A percentile compares a stretch with the other conserved stretches of the same genome.
Conservation (phyloP, 2,797 vertebrate genomes). For the Melanotaenia nigrans region DNA sequence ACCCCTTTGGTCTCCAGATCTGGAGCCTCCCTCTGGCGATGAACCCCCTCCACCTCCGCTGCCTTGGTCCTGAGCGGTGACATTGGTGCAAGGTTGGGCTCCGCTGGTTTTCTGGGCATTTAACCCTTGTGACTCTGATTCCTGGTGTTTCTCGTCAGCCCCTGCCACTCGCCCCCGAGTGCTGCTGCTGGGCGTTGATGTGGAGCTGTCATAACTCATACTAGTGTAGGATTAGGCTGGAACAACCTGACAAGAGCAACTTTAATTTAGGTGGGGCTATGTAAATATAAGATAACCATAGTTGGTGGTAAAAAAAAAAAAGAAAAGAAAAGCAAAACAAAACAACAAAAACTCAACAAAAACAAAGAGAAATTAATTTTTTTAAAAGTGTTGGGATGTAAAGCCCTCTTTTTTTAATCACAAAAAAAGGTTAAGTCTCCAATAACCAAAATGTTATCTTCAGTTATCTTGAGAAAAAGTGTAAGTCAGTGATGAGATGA, state of each 20-base stretch:
- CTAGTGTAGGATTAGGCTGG: conserved; percentile 66
- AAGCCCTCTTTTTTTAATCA: conserved; percentile 18
- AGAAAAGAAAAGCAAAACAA: conserved; percentile 45
- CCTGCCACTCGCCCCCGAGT: conserved; percentile 70
- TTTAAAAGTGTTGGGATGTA: not conserved
- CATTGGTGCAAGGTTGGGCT: conserved; percentile 40
- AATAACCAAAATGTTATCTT: conserved; percentile 16
- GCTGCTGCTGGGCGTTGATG: conserved; percentile 76
- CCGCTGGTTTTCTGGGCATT: conserved; percentile 42
- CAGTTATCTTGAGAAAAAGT: conserved; percentile 23
- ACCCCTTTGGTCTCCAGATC: conserved; percentile 64
- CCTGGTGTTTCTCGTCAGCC: conserved; percentile 68
- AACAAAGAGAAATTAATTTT: not conserved
- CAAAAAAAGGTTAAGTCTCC: conserved; percentile 5
- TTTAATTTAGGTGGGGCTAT: conserved; percentile 77
- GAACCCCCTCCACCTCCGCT: conserved; percentile 44
- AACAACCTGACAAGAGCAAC: conserved; percentile 34
- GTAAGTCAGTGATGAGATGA: conserved; percentile 42
- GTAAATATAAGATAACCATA: conserved; percentile 68
- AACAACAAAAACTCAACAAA: not conserved
- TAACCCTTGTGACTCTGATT: conserved; percentile 45
- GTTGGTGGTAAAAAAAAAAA: conserved; percentile 13
- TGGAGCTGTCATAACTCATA: conserved; percentile 87
- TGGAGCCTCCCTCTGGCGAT: conserved; percentile 65
- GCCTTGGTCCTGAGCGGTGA: conserved; percentile 49